A percentile compares a stretch with the other conserved stretches of the same genome.
These are phyloP conservation scores for Dendroctonus ponderosae DNA, from an alignment of 1,140 invertebrate genomes.

Conservation along the genomic window DNA sequence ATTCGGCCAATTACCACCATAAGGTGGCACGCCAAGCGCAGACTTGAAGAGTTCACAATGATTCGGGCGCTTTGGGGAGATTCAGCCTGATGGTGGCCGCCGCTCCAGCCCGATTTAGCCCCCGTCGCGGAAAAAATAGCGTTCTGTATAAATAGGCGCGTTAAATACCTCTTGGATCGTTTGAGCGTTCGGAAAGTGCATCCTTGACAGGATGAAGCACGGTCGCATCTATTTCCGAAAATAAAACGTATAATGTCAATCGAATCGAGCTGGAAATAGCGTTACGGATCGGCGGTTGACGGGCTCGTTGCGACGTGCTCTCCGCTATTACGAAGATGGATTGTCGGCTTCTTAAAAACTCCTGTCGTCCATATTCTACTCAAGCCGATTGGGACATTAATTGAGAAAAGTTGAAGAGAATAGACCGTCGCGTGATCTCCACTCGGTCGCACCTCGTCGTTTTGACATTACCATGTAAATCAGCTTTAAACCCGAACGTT, in stretches of 20 bases:
- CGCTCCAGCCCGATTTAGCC: too few species aligned
- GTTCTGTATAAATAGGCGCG: neutral
- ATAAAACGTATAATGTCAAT: slow-evolving; percentile 19
- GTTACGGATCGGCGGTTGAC: slow-evolving; percentile 10
- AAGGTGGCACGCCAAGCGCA: too few species aligned
- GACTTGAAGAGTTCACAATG: too few species aligned
- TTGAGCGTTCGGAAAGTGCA: slow-evolving; percentile 8
- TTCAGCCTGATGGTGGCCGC: too few species aligned
- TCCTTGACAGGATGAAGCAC: slow-evolving; percentile 6
- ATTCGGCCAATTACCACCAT: too few species aligned
- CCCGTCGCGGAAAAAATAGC: neutral
- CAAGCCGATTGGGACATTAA: neutral
- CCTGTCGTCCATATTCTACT: too few species aligned
- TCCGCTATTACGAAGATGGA: slow-evolving; percentile 3
- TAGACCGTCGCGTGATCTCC: neutral
- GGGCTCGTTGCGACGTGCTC: slow-evolving; percentile 5
- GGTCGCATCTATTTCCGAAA: slow-evolving; percentile 8
- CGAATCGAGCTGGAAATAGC: slow-evolving; percentile 11
- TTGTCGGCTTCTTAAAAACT: slow-evolving; percentile 3
- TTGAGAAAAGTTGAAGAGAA: neutral
- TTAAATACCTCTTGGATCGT: slow-evolving; percentile 2
- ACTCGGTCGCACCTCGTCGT: slow-evolving; percentile 4
- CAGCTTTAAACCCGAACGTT: slow-evolving; percentile 20
- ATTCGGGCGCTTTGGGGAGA: too few species aligned
- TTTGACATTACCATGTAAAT: slow-evolving; percentile 28